Evolutionary conservation across 2,797 vertebrate species (phyloP), one percentile per base, ranked within the genome.

Genomic region (Tenualosa thibaudeaui): DNA sequence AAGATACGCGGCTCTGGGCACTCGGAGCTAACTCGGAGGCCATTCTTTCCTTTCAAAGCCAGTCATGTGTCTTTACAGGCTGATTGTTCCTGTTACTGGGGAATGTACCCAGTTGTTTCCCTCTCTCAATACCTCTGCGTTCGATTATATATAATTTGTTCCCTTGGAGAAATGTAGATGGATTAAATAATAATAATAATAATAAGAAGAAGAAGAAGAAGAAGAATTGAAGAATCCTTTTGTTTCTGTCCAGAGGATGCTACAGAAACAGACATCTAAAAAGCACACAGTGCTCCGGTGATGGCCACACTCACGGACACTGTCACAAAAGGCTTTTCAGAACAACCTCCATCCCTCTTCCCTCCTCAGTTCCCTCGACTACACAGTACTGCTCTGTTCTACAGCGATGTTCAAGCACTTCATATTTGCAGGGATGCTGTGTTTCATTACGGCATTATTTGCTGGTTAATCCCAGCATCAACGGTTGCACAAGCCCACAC

Each of bases 1-100:
- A 84, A 87, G 88, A 89, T 81, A 89, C 86, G 75, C 83, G 51
- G 54, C 68, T 58, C 84, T 81, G 81, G 81, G 86, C 84, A 62
- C 82, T 65, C 7, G 3, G 58, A 83, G 86, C 84, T 81, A 81
- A 53, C 82, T 81, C 0, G 26, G 54, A 84, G 31, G 88, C 78
- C 15, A 26, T 87, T 84, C 56, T 85, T 71, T 22, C 1, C 83
- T 86, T 58, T 5, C 84, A 85, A 87, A 83, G 86, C 85, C 86
- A 86, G 31, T 40, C 49, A 26, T 19, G 40, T 40, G 40, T 13
- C 71, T 40, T 13, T 40, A 13, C 71, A 7, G 71, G 3, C 15
- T 40, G 5, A 78, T 37, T 40, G 10, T 40, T 37, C 65, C 26
- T 71, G 26, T 37, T 2, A 71, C 26, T 71, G 65, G 17, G 31